phyloP scores from a whole-genome alignment of 2,113 vertebrate species.

The Crocuta crocuta region DNA sequence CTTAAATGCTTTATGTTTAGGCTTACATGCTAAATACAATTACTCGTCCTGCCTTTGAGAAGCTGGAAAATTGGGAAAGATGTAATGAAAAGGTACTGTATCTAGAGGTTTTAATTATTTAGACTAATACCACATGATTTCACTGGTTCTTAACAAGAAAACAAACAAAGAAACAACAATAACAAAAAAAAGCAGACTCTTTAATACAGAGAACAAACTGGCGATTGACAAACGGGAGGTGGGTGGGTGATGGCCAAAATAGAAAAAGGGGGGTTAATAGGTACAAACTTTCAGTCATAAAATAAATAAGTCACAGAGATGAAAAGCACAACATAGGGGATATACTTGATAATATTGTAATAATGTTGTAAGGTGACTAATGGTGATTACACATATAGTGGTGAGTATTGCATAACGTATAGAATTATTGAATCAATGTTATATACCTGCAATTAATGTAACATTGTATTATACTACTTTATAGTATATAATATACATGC shows the following conservation, averaged over 20 bases:
- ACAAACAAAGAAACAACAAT: background rate
- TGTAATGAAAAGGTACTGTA: background rate
- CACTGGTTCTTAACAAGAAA: background rate
- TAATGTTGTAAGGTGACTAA: background rate
- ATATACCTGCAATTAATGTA: background rate
- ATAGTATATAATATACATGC: background rate
- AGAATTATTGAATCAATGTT: background rate
- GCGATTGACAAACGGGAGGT: background rate
- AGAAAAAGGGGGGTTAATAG: background rate
- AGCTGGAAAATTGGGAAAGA: background rate
- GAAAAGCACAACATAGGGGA: background rate
- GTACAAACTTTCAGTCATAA: background rate
- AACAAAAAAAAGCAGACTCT: background rate
- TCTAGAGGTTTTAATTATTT: constrained; percentile 26
- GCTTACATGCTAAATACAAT: background rate
- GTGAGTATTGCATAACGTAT: background rate
- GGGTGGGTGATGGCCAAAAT: background rate
- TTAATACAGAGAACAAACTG: background rate
- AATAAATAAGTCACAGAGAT: background rate
- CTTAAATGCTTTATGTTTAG: background rate
- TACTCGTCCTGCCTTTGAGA: background rate
- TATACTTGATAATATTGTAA: background rate
- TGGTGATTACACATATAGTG: background rate
- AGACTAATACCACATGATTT: background rate
- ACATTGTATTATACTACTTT: background rate